Percentiles rank a stretch among this genome's conserved stretches.
These are phyloP conservation scores for Spongilla lacustris DNA, from an alignment of 37 sponge, comb jelly and placozoan genomes.

Conservation along the genomic window DNA sequence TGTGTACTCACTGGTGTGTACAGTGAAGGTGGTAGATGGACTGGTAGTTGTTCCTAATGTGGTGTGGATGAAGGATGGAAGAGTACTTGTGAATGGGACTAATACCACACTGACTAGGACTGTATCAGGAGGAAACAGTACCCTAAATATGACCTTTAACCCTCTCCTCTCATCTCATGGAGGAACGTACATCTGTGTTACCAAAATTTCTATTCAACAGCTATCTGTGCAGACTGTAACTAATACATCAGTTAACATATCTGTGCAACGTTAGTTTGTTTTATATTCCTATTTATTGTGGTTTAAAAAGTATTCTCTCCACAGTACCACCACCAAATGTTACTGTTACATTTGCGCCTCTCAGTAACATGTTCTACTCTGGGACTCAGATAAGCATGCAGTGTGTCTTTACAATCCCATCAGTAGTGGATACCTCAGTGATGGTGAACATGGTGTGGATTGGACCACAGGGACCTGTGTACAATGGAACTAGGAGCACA, in stretches of 20 bases:
- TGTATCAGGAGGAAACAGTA: neutral
- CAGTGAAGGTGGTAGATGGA: neutral
- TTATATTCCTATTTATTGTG: neutral
- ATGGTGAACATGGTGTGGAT: neutral
- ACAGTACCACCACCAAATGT: too few relatives aligned
- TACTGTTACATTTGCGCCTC: too few relatives aligned
- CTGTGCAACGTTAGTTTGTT: too few relatives aligned
- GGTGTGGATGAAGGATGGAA: constrained; percentile 24
- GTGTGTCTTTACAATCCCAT: neutral
- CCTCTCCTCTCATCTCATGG: constrained; percentile 29
- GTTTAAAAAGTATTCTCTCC: too few relatives aligned
- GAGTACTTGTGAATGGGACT: neutral
- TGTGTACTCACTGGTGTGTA: constrained; percentile 31
- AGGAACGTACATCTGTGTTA: neutral
- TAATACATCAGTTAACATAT: too few relatives aligned
- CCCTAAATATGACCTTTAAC: neutral
- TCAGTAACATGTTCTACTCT: neutral
- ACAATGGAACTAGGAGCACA: too few relatives aligned
- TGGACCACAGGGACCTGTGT: too few relatives aligned
- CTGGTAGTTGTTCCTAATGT: constrained; percentile 11
- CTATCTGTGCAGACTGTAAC: too few relatives aligned
- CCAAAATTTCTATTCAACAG: neutral
- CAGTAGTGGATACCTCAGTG: neutral
- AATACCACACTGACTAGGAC: neutral
- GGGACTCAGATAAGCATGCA: neutral